Percentiles rank a stretch among this genome's conserved stretches.
Evolutionary conservation across 1,140 invertebrate genomes (phyloP).

Genomic region (Frieseomelitta varia): DNA sequence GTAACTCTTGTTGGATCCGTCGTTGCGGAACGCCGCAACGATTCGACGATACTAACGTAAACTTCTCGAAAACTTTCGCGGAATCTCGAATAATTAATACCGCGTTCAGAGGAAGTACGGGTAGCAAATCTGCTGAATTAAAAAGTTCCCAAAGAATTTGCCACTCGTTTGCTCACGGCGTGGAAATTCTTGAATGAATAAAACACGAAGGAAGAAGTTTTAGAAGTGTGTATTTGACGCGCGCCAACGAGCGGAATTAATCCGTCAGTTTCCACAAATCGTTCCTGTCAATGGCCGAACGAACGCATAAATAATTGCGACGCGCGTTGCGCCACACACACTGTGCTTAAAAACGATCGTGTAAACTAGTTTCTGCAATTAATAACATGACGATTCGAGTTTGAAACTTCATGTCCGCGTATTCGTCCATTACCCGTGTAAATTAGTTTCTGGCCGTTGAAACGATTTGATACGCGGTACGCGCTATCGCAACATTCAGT

Average conservation of each 20-base stretch:
- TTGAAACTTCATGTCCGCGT: neutral
- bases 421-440: neutral
- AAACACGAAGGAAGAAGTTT: neutral
- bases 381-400: slow-evolving; percentile 7
- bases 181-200: neutral
- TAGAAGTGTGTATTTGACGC: neutral
- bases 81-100: neutral
- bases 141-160: neutral
- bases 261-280: neutral
- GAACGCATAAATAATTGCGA: slow-evolving; percentile 12
- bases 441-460: slow-evolving; percentile 18
- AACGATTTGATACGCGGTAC: neutral
- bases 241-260: neutral
- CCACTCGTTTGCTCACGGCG: neutral
- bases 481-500: neutral
- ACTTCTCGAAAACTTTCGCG: neutral
- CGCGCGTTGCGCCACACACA: too few species aligned
- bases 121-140: neutral
- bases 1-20: slow-evolving; percentile 52
- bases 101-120: neutral
- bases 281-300: neutral
- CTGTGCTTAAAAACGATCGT: neutral
- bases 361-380: slow-evolving; percentile 10
- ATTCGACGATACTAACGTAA: neutral
- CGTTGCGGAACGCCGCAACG: neutral